Conservation (phyloP, 2,888 invertebrate species). For the Eilema sororculum region DNA sequence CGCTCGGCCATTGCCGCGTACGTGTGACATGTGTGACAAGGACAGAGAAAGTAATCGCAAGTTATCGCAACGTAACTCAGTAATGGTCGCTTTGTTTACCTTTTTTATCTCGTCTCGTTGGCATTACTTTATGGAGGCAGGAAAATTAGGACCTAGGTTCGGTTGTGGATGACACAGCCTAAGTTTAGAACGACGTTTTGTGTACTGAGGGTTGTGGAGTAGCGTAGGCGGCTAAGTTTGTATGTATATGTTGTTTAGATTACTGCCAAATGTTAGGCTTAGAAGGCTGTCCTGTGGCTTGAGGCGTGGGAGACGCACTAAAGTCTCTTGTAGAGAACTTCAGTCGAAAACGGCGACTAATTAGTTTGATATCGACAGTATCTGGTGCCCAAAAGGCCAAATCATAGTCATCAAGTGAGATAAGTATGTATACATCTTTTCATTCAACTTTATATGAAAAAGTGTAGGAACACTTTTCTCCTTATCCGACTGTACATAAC, state of each 20-base stretch:
- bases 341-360: background rate
- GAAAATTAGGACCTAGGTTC: background rate
- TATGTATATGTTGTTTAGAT: constrained; percentile 23
- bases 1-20: too few relatives aligned
- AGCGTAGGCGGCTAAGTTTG: constrained; percentile 10
- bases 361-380: background rate
- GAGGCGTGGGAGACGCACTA: background rate
- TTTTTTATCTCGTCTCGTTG: too few relatives aligned
- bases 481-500: background rate
- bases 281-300: constrained; percentile 22
- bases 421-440: too few relatives aligned
- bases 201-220: constrained; percentile 15
- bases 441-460: too few relatives aligned
- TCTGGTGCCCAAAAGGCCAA: background rate
- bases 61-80: too few relatives aligned
- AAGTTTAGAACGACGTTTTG: constrained; percentile 6
- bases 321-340: background rate
- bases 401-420: too few relatives aligned
- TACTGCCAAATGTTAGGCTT: constrained; percentile 31
- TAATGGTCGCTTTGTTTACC: too few relatives aligned
- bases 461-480: too few relatives aligned
- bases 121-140: too few relatives aligned
- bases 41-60: too few relatives aligned
- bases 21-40: too few relatives aligned
- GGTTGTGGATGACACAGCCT: background rate